Base-by-base conservation (phyloP, 2,797 vertebrate genomes). In the Cheirogaleus major region DNA sequence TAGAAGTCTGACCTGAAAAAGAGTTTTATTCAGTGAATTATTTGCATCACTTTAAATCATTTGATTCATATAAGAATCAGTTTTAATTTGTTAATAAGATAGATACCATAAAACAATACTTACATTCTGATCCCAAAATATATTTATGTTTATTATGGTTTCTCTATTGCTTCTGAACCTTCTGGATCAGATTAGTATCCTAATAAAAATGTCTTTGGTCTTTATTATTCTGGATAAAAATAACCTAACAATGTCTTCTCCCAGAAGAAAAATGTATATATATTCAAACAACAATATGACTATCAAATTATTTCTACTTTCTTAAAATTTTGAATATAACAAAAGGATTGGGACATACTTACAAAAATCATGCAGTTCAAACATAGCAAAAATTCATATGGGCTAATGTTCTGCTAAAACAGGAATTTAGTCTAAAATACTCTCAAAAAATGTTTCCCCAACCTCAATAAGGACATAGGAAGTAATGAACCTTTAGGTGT, bases 21-120 rank as follows among this genome's bases (percentile, higher is more conserved):
- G 43, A 86, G 20, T 86, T 86, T 85, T 83, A 20, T 48, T 93
- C 45, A 67, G 7, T 91, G 67, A 96, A 83, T 81, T 91, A 63
- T 61, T 67, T 82, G 12, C 22, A 85, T 76, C 35, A 59, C 86
- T 93, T 93, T 57, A 96, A 96, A 55, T 89, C 80, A 93, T 75
- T 70, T 72, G 18, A 76, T 91, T 93, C 20, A 25, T 85, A 4
- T 81, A 86, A 93, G 30, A 95, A 89, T 73, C 30, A 27, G 5
- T 79, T 86, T 57, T 79, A 43, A 65, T 78, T 93, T 95, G 87
- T 87, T 91, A 90, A 65, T 67, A 94, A 84, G 11, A 14, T 57
- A 38, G 3, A 84, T 69, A 61, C 4, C 15, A 95, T 75, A 61
- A 91, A 96, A 87, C 41, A 92, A 89, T 75, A 76, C 20, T 65